Evolutionary conservation across 2,113 vertebrate species (phyloP), one percentile per base, ranked within the genome.

Genomic region (Hepsetus odoe): DNA sequence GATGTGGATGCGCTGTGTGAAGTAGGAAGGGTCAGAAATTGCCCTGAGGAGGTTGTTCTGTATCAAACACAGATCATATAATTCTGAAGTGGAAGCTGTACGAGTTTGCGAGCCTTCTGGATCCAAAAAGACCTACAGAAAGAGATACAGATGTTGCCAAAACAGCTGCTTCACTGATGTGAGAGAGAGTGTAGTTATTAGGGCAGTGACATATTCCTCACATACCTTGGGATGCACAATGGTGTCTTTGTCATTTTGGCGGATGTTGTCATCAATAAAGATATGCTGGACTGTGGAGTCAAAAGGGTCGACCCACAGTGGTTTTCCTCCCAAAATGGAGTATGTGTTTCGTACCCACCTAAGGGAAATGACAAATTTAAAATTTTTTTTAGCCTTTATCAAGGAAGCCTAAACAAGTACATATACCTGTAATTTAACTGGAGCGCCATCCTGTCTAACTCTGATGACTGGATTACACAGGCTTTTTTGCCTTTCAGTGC

Each of bases 231-330:
- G 92, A 65, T 92, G 87, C 30, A 97, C 90, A 18, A 97, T 95
- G 42, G 94, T 94, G 35, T 96, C 93, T 0, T 89, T 68, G 13
- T 96, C 94, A 0, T 93, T 90, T 81, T 92, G 90, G 0, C 94
- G 91, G 64, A 98, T 96, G 81, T 98, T 97, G 87, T 98, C 96
- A 0, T 98, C 96, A 0, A 97, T 92, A 79, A 95, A 96, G 85
- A 98, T 95, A 89, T 98, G 96, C 44, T 97, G 96, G 62, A 94
- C 76, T 0, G 79, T 7, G 1, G 85, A 78, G 84, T 98, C 96
- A 0, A 93, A 92, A 20, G 95, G 95, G 71, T 97, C 94, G 0
- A 98, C 86, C 96, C 94, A 96, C 33, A 98, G 7, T 0, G 95
- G 96, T 77, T 98, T 98, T 44, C 96, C 96, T 38, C 96, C 96